Base-by-base conservation (phyloP, 2,113 vertebrate species). In the Pseudopipra pipra region DNA sequence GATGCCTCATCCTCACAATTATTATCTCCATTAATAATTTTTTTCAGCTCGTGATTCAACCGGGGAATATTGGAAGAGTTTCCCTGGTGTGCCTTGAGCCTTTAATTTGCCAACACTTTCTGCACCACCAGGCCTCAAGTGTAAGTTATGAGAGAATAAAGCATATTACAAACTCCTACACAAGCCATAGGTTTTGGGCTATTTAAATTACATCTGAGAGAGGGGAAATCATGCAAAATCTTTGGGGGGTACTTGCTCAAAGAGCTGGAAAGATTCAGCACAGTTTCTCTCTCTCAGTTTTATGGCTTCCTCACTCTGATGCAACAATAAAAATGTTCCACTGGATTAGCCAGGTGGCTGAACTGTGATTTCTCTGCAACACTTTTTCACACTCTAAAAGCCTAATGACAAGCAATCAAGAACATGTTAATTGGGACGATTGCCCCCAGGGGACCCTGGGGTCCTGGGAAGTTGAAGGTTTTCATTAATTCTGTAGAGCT, bases 321-420 rank as follows among this genome's bases (percentile, higher is more conserved):
- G 58, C 67, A 85, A 96, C 91, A 95, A 95, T 96, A 96, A 97
- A 97, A 96, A 72, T 90, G 95, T 97, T 96, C 95, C 77, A 90
- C 76, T 90, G 95, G 93, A 88, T 97, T 97, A 96, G 92, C 82
- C 85, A 65, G 6, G 20, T 76, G 96, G 78, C 76, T 92, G 95
- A 96, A 92, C 92, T 95, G 96, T 91, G 88, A 96, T 95, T 96
- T 95, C 95, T 92, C 88, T 87, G 83, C 71, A 90, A 67, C 56
- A 54, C 18, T 93, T 95, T 79, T 95, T 93, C 92, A 95, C 80
- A 94, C 92, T 95, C 88, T 94, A 88, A 95, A 93, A 93, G 93
- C 54, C 88, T 96, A 95, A 96, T 92, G 96, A 94, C 90, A 89
- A 82, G 88, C 86, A 90, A 95, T 93, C 96, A 95, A 92, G 95